Conservation (phyloP, 2,113 vertebrate species). For the Artemisiospiza belli region DNA sequence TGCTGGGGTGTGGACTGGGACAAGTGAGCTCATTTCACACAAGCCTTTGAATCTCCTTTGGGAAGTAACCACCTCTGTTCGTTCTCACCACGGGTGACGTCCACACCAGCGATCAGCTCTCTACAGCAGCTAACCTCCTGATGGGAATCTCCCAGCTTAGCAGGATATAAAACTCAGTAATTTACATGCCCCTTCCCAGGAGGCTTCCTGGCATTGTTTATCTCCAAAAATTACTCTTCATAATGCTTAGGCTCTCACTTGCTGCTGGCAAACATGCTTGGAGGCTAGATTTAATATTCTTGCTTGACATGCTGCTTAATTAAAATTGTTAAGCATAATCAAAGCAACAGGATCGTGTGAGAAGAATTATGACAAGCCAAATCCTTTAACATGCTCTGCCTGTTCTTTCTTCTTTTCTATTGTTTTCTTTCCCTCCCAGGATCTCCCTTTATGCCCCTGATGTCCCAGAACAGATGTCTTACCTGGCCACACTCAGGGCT, state of each 20-base stretch:
- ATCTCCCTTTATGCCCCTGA: fast-evolving
- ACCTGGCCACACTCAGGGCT: conserved; percentile 93
- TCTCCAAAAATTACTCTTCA: conserved; percentile 46
- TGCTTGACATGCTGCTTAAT: conserved; percentile 55
- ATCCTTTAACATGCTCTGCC: not conserved
- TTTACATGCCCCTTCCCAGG: conserved; percentile 56
- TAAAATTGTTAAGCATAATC: conserved; percentile 46
- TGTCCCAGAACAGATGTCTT: not conserved
- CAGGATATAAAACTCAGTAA: conserved; percentile 27
- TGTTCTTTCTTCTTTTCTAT: conserved; percentile 2
- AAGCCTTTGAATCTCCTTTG: conserved; percentile 45
- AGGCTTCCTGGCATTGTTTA: conserved; percentile 59
- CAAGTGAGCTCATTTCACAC: conserved; percentile 24
- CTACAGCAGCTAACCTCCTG: conserved; percentile 1
- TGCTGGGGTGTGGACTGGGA: not conserved
- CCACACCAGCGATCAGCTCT: not conserved
- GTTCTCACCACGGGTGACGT: conserved; percentile 42
- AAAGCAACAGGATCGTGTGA: conserved; percentile 36
- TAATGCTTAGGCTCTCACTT: conserved; percentile 11
- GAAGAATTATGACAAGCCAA: conserved; percentile 44
- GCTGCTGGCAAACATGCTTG: conserved; percentile 37
- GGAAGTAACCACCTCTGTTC: conserved; percentile 38
- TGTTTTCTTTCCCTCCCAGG: not conserved
- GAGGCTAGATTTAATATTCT: conserved; percentile 62
- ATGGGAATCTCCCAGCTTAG: conserved; percentile 46